These are phyloP conservation scores for Ictalurus furcatus DNA, from an alignment of 2,113 vertebrate genomes.

Conservation along the genomic window DNA sequence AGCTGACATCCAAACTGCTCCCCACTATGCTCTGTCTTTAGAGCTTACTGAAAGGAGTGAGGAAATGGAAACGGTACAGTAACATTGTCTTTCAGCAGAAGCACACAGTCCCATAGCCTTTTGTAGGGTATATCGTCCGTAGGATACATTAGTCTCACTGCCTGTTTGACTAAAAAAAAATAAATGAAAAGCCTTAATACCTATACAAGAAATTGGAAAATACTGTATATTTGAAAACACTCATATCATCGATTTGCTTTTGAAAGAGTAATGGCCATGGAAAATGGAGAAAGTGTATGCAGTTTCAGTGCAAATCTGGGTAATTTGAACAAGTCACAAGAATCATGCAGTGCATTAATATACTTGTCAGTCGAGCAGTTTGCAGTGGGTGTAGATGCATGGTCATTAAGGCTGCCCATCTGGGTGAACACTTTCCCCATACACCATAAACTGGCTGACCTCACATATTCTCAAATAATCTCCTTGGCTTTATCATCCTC, in stretches of 20 bases:
- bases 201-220: neutral
- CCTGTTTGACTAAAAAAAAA: neutral
- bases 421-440: slow-evolving; percentile 14
- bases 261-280: neutral
- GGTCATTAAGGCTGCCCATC: slow-evolving; percentile 20
- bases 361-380: neutral
- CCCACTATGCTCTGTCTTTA: slow-evolving; percentile 20
- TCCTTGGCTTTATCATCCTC: slow-evolving; percentile 13
- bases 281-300: neutral
- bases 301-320: neutral
- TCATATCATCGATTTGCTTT: neutral
- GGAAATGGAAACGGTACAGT: slow-evolving; percentile 13
- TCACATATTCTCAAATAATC: neutral
- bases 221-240: neutral
- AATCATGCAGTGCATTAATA: neutral
- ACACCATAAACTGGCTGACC: slow-evolving; percentile 8
- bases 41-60: neutral
- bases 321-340: neutral
- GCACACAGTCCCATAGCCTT: neutral
- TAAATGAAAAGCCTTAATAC: neutral
- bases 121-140: neutral
- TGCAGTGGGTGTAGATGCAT: neutral
- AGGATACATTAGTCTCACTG: neutral
- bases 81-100: slow-evolving; percentile 7
- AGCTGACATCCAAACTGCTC: slow-evolving; percentile 33